Conservation (phyloP, 2,113 vertebrate genomes). For the Phyllostomus discolor region DNA sequence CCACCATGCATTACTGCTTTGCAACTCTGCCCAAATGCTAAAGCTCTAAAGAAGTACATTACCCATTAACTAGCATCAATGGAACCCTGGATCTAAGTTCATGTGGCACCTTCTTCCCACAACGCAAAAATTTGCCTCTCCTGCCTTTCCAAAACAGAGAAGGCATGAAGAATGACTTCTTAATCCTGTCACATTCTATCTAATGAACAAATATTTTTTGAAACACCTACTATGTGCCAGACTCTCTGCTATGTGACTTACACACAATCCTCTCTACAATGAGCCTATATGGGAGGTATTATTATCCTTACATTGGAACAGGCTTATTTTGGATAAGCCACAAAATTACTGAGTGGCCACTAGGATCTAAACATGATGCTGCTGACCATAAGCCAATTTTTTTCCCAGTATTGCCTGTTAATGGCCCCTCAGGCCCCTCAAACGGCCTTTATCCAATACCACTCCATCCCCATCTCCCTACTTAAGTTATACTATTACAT, state of each 20-base stretch:
- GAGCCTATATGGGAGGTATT: neutral
- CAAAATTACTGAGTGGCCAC: neutral
- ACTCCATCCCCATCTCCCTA: neutral
- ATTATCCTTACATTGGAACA: neutral
- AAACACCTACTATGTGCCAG: neutral
- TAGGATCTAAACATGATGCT: neutral
- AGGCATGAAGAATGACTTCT: neutral
- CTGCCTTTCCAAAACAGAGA: neutral
- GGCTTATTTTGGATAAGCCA: neutral
- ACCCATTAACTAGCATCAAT: neutral
- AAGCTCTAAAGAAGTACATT: neutral
- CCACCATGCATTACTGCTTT: neutral
- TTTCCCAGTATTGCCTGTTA: neutral
- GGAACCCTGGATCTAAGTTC: neutral
- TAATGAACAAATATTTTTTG: neutral
- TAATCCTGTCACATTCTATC: neutral
- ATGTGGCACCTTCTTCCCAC: neutral
- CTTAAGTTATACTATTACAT: neutral
- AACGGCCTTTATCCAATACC: neutral
- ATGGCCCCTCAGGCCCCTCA: neutral
- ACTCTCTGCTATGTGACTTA: neutral
- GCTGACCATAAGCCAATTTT: neutral
- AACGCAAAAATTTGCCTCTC: neutral
- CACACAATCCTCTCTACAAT: neutral
- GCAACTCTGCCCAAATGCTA: neutral